phyloP scores from a whole-genome alignment of 2,113 vertebrate genomes.

The Thinocorus orbignyianus region DNA sequence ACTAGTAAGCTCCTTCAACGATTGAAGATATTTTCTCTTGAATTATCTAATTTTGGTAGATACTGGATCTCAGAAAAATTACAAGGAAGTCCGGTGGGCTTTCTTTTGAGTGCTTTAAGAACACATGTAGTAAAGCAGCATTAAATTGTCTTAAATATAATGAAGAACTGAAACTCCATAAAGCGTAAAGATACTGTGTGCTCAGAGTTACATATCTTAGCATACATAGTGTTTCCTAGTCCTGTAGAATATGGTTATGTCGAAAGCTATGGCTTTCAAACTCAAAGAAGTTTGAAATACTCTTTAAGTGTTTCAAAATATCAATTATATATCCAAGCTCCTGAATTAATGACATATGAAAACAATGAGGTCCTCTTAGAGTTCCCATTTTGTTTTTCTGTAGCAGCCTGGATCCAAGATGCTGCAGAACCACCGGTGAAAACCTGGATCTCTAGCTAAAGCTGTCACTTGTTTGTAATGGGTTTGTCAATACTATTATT shows the following conservation, averaged over 20 bases:
- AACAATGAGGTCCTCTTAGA: neutral
- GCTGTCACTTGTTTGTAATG: neutral
- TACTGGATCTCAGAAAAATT: neutral
- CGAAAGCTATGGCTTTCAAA: neutral
- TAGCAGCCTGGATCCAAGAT: neutral
- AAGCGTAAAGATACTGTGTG: rapidly evolving
- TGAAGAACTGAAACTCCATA: neutral
- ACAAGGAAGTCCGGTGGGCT: neutral
- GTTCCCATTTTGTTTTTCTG: neutral
- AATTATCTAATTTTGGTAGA: neutral
- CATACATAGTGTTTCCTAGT: neutral
- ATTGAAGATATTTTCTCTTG: rapidly evolving
- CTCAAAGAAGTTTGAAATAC: no score
- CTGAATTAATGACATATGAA: neutral
- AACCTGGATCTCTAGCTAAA: neutral
- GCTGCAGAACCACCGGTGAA: neutral
- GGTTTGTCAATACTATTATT: neutral
- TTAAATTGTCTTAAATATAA: neutral
- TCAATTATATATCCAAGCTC: neutral
- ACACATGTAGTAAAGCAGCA: neutral
- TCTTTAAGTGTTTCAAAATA: neutral
- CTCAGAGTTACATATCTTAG: neutral
- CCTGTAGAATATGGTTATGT: neutral
- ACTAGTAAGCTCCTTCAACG: neutral
- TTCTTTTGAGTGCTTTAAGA: neutral